Evolutionary conservation across 2,888 invertebrate genomes (phyloP), one percentile per base, ranked within the genome.

Genomic region (Germaria angustata): DNA sequence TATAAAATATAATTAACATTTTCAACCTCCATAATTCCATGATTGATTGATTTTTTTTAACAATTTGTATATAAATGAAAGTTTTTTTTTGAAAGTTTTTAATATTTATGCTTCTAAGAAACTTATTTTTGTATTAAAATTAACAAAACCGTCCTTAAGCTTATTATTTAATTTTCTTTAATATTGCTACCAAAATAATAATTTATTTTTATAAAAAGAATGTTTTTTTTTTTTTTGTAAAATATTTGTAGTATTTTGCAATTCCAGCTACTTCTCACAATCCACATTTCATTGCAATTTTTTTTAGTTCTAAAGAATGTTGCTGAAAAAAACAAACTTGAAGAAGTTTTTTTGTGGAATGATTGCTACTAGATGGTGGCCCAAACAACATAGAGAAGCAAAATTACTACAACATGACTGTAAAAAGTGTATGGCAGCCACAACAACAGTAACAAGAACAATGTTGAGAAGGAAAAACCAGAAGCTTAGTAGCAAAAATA

Each of bases 401-500:
- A 55, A 55, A 34, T 36, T 44, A 51, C 24, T 49, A 49, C 39
- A 77, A 46, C 24, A 57, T 65, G 57, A 1, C 61, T 71, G 55
- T 22, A 72, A 66, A 32, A 13, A 57, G 59, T 55, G 36, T 46
- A 44, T 55, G 53, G 8, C 32, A 44, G n/a, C n/a, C 13, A 41
- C n/a, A 59, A 49, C 49, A 46, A 49, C 39, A 39, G 7, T 7
- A 41, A 41, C 17, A 46, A 49, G 32, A 76, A n/a, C 59, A 28
- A 51, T 15, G 39, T 22, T 34, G 24, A 49, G 17, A 73, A 63
- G 1, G 69, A 68, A 75, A 71, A 82, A 79, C 59, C 71, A 79
- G 66, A 82, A 82, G 79, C 79, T 79, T 82, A 82, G 75, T 71
- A 71, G 57, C 81, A 82, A 76, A 79, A 79, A 82, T 82, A 66